Evolutionary conservation across 1,140 invertebrate species (phyloP), one percentile per base, ranked within the genome.

Genomic region (Diuraphis noxia): DNA sequence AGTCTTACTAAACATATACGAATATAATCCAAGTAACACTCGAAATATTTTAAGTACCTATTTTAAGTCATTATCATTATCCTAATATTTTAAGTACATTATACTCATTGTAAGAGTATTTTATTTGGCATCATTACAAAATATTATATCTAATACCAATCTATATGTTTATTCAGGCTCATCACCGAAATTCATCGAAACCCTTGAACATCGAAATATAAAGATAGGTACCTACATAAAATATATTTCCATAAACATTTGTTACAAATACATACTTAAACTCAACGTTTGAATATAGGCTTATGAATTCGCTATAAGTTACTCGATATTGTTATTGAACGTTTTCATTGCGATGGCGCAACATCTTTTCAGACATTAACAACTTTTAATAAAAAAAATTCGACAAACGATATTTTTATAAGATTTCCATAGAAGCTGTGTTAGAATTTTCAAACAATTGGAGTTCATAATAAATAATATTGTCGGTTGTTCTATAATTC

Each of bases 1-100:
- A 84, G 40, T 84, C 9, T 41, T n/a, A 84, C 40, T 21, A 84
- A 41, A 43, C n/a, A 84, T 84, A 84, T 7, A 43, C 46, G 46
- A 49, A 21, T 43, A 84, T 84, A 84, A 84, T 84, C 41, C 82
- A 43, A 84, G 13, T 21, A 43, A 84, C 82, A 43, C 82, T 84
- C 82, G 8, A 41, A 84, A 84, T 43, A n/a, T 46, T 84, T 84
- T 41, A 41, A 43, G 81, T 84, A 84, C 13, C 40, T 41, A 84
- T 84, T 84, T 84, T 84, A 84, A 84, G 82, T 84, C 30, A 84
- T 84, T 84, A 84, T 84, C 82, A 84, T 84, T 84, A 84, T 13
- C 82, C 41, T 34, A 43, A 25, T 84, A 84, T 34, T 84, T 43
- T 84, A 43, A 84, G 82, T 46, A 84, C n/a, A 81, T 40, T 81